A percentile compares a stretch with the other conserved stretches of the same genome.
These are phyloP conservation scores for Strigamia crassipes DNA, from an alignment of 2,888 invertebrate genomes.

Conservation along the genomic window DNA sequence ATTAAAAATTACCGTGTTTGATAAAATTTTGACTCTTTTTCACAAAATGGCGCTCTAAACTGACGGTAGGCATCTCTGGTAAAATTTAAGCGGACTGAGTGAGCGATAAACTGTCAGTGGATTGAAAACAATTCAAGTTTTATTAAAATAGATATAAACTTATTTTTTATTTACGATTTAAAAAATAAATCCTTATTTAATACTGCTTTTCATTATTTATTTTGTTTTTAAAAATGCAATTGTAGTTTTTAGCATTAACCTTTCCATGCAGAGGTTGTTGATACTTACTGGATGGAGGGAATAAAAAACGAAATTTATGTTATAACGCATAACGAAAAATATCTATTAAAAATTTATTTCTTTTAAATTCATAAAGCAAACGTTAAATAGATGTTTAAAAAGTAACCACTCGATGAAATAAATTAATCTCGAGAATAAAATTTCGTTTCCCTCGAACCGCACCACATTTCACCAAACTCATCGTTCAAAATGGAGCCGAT, in stretches of 20 bases:
- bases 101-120: background rate
- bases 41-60: constrained; percentile 26
- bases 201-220: background rate
- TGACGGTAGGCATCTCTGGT: constrained; percentile 1
- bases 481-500: constrained; percentile 17
- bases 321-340: background rate
- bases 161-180: background rate
- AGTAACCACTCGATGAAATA: background rate
- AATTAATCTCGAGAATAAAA: background rate
- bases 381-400: background rate
- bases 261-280: background rate
- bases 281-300: background rate
- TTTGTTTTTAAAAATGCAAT: background rate
- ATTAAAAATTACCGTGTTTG: background rate
- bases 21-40: background rate
- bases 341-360: background rate
- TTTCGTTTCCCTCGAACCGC: background rate
- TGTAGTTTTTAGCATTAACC: background rate
- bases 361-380: background rate
- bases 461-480: background rate
- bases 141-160: background rate
- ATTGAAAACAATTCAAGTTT: background rate
- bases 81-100: background rate
- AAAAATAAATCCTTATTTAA: background rate
- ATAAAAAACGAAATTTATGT: background rate